Evolutionary conservation across 2,888 invertebrate species (phyloP), one percentile per base, ranked within the genome.

Genomic region (Punctoribates punctum): DNA sequence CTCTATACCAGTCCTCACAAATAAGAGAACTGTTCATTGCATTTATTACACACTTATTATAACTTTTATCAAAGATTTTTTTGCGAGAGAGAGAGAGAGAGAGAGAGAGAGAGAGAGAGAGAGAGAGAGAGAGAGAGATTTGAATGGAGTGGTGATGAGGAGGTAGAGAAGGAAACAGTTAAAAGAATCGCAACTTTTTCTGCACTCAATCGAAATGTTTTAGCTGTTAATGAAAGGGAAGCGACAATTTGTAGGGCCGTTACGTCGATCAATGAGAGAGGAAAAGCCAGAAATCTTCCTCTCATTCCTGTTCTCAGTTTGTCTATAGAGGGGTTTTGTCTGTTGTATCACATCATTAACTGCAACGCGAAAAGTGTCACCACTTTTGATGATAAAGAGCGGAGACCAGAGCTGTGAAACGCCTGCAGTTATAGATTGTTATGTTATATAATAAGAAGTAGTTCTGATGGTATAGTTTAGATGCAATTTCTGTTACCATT

Each of bases 281-380:
- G 15, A 29, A 13, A 17, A 27, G 27, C 15, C 4, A 6, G 25
- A 62, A 8, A 27, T n/a, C 20, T 54, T 15, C n/a, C 8, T n/a
- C 4, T 11, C 9, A 48, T 48, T 17, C 17, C 17, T n/a, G 34
- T 8, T 34, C 8, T 34, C 34, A 5, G 34, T 34, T 34, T 34
- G 34, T 34, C 34, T 34, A 34, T 34, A 34, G 8, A 34, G 8
- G 34, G 34, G 34, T 8, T 34, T 34, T 54, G 3, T 54, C 6
- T 54, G 54, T 54, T 62, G 6, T 62, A 29, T 62, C 62, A 62
- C 62, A 62, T 62, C 62, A 62, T 62, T 62, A 62, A 62, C 62
- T 62, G 62, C 20, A n/a, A 20, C 62, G 27, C 62, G 27, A 27
- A 62, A 62, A 62, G 62, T 62, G 62, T 62, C 62, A 62, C 15